Conservation (phyloP, 2,113 vertebrate genomes). For the Monopterus albus region DNA sequence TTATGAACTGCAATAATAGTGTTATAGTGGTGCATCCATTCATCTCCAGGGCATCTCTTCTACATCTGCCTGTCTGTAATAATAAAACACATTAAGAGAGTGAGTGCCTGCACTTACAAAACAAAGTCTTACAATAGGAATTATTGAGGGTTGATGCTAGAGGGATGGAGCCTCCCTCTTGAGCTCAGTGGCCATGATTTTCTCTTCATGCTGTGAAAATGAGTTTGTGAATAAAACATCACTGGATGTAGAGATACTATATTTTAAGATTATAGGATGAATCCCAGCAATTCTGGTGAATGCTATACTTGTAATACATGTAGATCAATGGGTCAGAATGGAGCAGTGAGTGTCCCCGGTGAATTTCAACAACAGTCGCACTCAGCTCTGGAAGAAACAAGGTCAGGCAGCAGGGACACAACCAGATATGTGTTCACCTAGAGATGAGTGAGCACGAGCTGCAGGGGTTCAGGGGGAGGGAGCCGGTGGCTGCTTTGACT, state of each 20-base stretch:
- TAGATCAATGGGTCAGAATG: slow-evolving; percentile 73
- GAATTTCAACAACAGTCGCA: slow-evolving; percentile 73
- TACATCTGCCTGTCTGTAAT: slow-evolving; percentile 17
- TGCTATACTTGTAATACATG: slow-evolving; percentile 76
- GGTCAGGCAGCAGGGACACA: slow-evolving; percentile 64
- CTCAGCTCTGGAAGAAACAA: slow-evolving; percentile 60
- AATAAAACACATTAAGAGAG: slow-evolving; percentile 24
- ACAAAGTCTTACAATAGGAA: slow-evolving; percentile 12
- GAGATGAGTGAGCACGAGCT: slow-evolving; percentile 27
- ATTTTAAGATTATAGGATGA: slow-evolving; percentile 82
- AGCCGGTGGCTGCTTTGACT: slow-evolving; percentile 30
- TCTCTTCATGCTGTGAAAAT: slow-evolving; percentile 52
- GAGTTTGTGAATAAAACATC: slow-evolving; percentile 83
- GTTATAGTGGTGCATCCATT: background rate
- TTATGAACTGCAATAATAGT: background rate
- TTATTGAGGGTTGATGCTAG: slow-evolving; percentile 20
- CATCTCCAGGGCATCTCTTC: slow-evolving; percentile 21
- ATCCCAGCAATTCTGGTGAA: slow-evolving; percentile 75
- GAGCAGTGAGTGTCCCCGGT: slow-evolving; percentile 57
- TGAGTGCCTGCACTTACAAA: slow-evolving; percentile 25
- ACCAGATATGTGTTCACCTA: slow-evolving; percentile 9
- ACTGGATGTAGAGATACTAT: slow-evolving; percentile 52
- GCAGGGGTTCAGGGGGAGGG: slow-evolving; percentile 26
- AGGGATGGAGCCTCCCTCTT: slow-evolving; percentile 25
- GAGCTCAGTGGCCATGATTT: slow-evolving; percentile 50